Conservation (phyloP, 2,797 vertebrate species). For the Parambassis ranga region DNA sequence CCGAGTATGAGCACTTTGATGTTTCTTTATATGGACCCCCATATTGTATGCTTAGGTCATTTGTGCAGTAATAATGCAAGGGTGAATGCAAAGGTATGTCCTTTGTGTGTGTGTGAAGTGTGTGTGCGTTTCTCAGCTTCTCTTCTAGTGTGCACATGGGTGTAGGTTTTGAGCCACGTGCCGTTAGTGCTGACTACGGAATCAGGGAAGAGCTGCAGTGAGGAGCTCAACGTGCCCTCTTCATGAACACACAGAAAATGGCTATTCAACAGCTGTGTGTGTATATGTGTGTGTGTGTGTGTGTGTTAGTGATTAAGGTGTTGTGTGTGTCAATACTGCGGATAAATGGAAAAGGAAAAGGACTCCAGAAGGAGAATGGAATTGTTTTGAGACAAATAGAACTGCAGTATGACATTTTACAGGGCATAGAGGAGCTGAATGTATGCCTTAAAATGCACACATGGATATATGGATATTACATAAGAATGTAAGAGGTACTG, state of each 20-base stretch:
- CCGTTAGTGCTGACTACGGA: conserved; percentile 62
- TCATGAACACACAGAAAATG: conserved; percentile 49
- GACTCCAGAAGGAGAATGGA: not conserved
- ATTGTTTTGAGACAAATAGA: not conserved
- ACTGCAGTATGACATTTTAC: not conserved
- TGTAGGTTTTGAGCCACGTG: conserved; percentile 59
- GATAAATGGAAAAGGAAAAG: conserved; percentile 10
- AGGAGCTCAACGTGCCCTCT: conserved; percentile 46
- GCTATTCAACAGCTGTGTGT: conserved; percentile 46
- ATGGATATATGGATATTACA: too few species aligned
- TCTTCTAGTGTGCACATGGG: conserved; percentile 44
- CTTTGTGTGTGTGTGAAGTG: conserved; percentile 9
- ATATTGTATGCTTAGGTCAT: conserved; percentile 22
- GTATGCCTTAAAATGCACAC: not conserved
- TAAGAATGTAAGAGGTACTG: too few species aligned
- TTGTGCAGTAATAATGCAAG: conserved; percentile 29
- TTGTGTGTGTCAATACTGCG: conserved; percentile 33
- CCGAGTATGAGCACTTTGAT: conserved; percentile 22
- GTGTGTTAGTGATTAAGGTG: not conserved
- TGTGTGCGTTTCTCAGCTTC: conserved; percentile 10
- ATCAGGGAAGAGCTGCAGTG: conserved; percentile 52
- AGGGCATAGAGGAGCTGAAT: not conserved
- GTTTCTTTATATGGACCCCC: conserved; percentile 9
- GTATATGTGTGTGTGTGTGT: not conserved
- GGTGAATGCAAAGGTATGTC: conserved; percentile 25